A percentile compares a stretch with the other conserved stretches of the same genome.
phyloP scores from a whole-genome alignment of 2,113 vertebrate genomes.

The Scatophagus argus region DNA sequence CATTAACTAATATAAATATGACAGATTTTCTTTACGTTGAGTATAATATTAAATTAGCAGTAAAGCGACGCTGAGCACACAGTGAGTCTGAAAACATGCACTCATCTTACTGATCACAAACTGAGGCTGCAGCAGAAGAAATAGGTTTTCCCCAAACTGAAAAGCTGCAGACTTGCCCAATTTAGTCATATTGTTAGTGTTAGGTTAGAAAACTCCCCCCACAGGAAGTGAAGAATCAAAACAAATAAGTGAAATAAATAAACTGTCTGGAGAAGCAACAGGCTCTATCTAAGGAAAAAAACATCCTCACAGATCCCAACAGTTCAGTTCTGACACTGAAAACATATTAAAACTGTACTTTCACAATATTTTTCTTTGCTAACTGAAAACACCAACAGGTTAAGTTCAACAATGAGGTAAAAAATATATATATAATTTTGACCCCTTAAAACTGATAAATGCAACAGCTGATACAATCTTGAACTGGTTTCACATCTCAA shows the following conservation, averaged over 20 bases:
- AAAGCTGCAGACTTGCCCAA: neutral
- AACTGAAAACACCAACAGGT: no score
- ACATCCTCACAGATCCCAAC: neutral
- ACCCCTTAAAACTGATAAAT: neutral
- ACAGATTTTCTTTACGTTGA: neutral
- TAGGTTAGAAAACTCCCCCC: neutral
- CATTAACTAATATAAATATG: neutral
- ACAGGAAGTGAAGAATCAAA: slow-evolving; percentile 8
- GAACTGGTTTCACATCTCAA: neutral
- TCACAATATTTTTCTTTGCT: neutral
- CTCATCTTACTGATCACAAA: neutral
- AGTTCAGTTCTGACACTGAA: no score
- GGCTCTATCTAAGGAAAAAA: neutral
- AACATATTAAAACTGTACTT: neutral
- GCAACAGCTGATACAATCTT: no score
- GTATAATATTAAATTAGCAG: neutral
- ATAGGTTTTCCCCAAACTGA: neutral
- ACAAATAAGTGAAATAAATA: neutral
- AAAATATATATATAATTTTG: no score
- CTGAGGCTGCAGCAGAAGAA: neutral
- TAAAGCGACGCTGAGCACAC: neutral
- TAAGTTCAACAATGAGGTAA: no score
- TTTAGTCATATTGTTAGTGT: neutral
- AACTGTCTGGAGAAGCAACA: neutral
- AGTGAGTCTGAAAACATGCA: neutral